Evolutionary conservation across 2,888 invertebrate genomes (phyloP), one percentile per base, ranked within the genome.

Genomic region (Eudasyphora cyanicolor): DNA sequence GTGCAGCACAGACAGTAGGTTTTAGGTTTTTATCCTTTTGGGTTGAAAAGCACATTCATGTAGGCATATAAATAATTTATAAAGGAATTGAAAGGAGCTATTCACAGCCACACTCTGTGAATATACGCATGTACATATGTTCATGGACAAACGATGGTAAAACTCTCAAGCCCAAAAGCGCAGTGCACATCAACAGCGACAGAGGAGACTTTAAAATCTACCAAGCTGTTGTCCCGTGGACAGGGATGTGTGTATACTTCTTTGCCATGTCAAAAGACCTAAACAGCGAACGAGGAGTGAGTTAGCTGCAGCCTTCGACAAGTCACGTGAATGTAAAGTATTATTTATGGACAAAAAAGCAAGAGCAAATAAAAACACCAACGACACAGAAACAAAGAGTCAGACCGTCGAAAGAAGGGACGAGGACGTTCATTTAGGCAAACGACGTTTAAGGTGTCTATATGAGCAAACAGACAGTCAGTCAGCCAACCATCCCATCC

Each of bases 371-470:
- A 49, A 10, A 19, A 60, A 76, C 19, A n/a, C 35, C 17, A 45
- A 17, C 27, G n/a, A n/a, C 21, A n/a, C n/a, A n/a, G n/a, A n/a
- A n/a, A n/a, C n/a, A n/a, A n/a, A n/a, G n/a, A n/a, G 17, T 42
- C 21, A 24, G 32, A 49, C 42, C 27, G 42, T n/a, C 32, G n/a
- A n/a, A n/a, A n/a, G n/a, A n/a, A n/a, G n/a, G 51, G 17, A 64
- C 35, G 32, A 60, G 12, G 42, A 49, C 57, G n/a, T n/a, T n/a
- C n/a, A 38, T 17, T n/a, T 45, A 57, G n/a, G 70, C 64, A 64
- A 51, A 12, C n/a, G 10, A 62, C 57, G 35, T 54, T 35, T 80
- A 75, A 80, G 83, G 83, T 80, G 77, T 78, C 77, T 78, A 80
- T 54, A 51, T 12, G n/a, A n/a, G n/a, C n/a, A n/a, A n/a, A n/a